phyloP scores from a whole-genome alignment of 2,888 invertebrate species.

The Scelioninae gen. 1 region DNA sequence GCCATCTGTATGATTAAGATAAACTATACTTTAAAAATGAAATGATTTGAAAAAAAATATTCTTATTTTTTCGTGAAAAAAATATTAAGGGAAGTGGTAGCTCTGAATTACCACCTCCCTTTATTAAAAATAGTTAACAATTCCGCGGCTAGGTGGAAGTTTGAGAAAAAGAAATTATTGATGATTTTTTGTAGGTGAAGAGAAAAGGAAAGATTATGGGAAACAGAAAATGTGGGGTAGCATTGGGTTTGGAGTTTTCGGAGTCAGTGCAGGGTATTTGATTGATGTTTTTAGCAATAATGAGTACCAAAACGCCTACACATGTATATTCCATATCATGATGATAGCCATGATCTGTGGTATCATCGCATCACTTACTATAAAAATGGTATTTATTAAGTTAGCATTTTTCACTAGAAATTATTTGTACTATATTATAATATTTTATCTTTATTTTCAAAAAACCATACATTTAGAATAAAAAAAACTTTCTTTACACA shows the following conservation, averaged over 20 bases:
- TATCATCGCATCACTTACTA: conserved; percentile 87
- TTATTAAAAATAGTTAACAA: too few relatives aligned
- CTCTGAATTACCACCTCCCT: too few relatives aligned
- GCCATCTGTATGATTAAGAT: too few relatives aligned
- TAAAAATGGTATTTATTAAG: conserved; percentile 84
- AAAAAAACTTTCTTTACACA: too few relatives aligned
- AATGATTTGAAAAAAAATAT: too few relatives aligned
- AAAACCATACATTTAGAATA: too few relatives aligned
- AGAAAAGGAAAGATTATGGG: conserved; percentile 90
- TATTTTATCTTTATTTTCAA: too few relatives aligned
- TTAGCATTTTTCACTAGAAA: background rate
- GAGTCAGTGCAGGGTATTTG: conserved; percentile 90
- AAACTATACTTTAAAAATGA: too few relatives aligned
- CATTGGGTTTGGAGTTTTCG: conserved; percentile 93
- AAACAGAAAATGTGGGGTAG: conserved; percentile 95
- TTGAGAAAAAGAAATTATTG: too few relatives aligned
- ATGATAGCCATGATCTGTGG: conserved; percentile 88
- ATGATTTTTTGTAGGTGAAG: conserved; percentile 85
- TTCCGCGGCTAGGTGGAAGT: background rate
- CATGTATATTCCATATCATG: conserved; percentile 92
- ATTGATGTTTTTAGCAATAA: conserved; percentile 91
- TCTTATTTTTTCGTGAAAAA: too few relatives aligned
- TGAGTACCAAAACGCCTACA: conserved; percentile 89
- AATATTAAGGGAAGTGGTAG: too few relatives aligned
- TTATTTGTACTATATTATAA: too few relatives aligned